Evolutionary conservation across 1,140 invertebrate genomes (phyloP).

Genomic region (Magallana angulata): DNA sequence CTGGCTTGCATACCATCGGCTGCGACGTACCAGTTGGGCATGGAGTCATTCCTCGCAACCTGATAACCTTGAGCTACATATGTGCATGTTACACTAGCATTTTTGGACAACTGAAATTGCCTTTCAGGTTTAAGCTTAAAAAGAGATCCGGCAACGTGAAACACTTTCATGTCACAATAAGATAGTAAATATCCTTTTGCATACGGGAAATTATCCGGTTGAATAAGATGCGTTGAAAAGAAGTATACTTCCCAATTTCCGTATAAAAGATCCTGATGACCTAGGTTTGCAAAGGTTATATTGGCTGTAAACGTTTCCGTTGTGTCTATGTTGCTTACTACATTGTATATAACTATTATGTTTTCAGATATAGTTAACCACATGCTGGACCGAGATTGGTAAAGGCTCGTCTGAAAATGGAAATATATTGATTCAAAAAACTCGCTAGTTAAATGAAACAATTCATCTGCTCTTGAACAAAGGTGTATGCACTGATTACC

Average conservation of each 20-base stretch:
- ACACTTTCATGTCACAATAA: constrained; percentile 55
- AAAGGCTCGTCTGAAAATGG: constrained; percentile 31
- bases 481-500: no score
- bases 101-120: constrained; percentile 40
- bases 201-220: constrained; percentile 58
- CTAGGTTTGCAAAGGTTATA: constrained; percentile 63
- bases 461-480: no score
- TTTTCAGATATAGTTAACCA: constrained; percentile 67
- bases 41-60: constrained; percentile 69
- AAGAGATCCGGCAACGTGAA: constrained; percentile 69
- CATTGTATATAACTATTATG: constrained; percentile 59
- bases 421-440: background rate
- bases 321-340: constrained; percentile 63
- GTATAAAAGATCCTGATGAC: constrained; percentile 42
- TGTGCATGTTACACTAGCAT: constrained; percentile 43
- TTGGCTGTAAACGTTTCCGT: constrained; percentile 37
- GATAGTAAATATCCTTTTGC: constrained; percentile 54
- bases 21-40: constrained; percentile 72
- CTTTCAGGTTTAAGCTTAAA: constrained; percentile 41
- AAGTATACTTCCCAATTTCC: constrained; percentile 68
- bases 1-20: constrained; percentile 60
- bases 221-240: constrained; percentile 53
- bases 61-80: constrained; percentile 64
- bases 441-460: no score
- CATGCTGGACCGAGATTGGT: constrained; percentile 50